phyloP scores from a whole-genome alignment of 1,140 invertebrate genomes.

The Heliconius hewitsoni region DNA sequence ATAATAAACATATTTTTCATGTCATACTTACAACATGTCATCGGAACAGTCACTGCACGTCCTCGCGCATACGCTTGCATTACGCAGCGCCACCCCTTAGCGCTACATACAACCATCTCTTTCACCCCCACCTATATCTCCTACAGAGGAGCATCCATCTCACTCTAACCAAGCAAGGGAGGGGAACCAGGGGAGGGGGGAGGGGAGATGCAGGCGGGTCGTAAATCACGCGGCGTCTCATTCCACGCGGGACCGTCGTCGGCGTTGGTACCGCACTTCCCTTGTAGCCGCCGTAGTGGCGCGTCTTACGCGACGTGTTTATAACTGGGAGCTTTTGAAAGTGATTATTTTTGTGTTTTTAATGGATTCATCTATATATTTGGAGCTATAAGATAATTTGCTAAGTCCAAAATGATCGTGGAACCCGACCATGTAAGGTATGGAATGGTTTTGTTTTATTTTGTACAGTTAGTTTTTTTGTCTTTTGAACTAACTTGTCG shows the following conservation, averaged over 20 bases:
- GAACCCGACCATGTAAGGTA: slow-evolving; percentile 77
- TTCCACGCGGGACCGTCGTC: slow-evolving; percentile 79
- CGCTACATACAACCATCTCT: slow-evolving; percentile 59
- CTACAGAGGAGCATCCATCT: slow-evolving; percentile 44
- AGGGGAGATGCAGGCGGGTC: slow-evolving; percentile 78
- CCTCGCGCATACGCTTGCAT: slow-evolving; percentile 80
- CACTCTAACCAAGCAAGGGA: slow-evolving; percentile 51
- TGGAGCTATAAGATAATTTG: background rate
- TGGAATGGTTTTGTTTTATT: slow-evolving; percentile 34
- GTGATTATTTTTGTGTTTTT: slow-evolving; percentile 65
- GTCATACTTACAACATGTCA: slow-evolving; percentile 54
- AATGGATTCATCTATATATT: background rate
- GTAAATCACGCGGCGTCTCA: slow-evolving; percentile 80
- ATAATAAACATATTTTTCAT: slow-evolving; percentile 21
- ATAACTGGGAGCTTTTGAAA: slow-evolving; percentile 64
- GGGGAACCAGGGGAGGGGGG: slow-evolving; percentile 68
- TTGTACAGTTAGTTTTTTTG: background rate
- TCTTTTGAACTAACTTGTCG: background rate
- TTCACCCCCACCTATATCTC: slow-evolving; percentile 45
- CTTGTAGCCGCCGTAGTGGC: slow-evolving; percentile 68
- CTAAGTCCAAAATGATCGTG: slow-evolving; percentile 74
- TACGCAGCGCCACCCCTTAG: slow-evolving; percentile 78
- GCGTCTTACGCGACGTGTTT: slow-evolving; percentile 79
- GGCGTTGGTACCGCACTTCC: slow-evolving; percentile 75
- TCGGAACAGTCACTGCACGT: slow-evolving; percentile 75